A percentile compares a stretch with the other conserved stretches of the same genome.
phyloP scores from a whole-genome alignment of 1,140 invertebrate species.

The Pentalonia nigronervosa region DNA sequence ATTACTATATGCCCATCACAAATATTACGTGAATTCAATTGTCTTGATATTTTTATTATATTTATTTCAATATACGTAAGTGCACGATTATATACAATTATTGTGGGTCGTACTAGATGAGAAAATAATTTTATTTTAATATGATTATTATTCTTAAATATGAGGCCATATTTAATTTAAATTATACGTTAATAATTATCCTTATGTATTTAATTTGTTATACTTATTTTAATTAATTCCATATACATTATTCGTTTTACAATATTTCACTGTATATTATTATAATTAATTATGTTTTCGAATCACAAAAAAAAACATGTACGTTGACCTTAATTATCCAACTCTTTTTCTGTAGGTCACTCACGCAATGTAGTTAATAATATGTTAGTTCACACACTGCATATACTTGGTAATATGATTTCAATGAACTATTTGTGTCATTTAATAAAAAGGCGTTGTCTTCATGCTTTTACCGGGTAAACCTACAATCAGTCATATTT shows the following conservation, averaged over 20 bases:
- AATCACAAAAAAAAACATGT: neutral
- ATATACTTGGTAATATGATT: neutral
- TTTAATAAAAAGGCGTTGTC: slow-evolving; percentile 15
- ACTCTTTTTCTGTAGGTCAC: neutral
- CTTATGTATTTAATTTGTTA: neutral
- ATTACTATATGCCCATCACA: neutral
- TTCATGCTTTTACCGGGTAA: neutral
- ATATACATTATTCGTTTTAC: neutral
- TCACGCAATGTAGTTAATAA: neutral
- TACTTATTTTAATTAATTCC: neutral
- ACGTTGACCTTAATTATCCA: neutral
- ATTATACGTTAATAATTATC: neutral
- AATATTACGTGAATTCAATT: neutral
- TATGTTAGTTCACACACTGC: neutral
- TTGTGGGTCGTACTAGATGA: neutral
- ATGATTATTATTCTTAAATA: neutral
- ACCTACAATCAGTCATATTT: neutral
- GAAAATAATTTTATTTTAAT: neutral
- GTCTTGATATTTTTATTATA: neutral
- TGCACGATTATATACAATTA: neutral
- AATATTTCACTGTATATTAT: neutral
- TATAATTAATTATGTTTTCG: neutral
- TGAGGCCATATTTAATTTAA: neutral
- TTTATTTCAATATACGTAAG: neutral
- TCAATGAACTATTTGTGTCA: neutral